Evolutionary conservation across 2,113 vertebrate species (phyloP).

Genomic region (Hymenochirus boettgeri): DNA sequence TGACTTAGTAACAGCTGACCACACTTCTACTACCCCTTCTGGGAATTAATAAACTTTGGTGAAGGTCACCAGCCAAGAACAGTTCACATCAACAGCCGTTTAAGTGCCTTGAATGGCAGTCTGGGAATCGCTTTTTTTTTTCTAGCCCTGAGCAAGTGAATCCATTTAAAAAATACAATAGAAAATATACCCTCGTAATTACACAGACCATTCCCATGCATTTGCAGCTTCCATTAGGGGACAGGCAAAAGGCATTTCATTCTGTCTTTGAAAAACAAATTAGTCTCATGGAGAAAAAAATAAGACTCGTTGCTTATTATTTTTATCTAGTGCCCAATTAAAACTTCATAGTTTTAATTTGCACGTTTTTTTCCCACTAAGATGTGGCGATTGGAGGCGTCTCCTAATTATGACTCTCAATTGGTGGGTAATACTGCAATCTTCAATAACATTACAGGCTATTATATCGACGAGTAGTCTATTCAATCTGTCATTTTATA

Average conservation of each 20-base stretch:
- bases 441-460: slow-evolving; percentile 1
- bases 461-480: neutral
- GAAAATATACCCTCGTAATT: slow-evolving; percentile 4
- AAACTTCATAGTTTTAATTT: slow-evolving; percentile 3
- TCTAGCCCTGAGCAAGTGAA: neutral
- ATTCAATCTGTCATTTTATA: neutral
- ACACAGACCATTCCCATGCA: slow-evolving; percentile 6
- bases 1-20: too few relatives aligned
- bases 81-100: too few relatives aligned
- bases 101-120: too few relatives aligned
- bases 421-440: neutral
- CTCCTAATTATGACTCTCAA: slow-evolving; percentile 21
- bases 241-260: slow-evolving; percentile 1
- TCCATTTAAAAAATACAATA: slow-evolving; percentile 14
- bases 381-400: slow-evolving; percentile 11
- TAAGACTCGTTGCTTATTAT: neutral
- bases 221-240: slow-evolving; percentile 11
- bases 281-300: slow-evolving; percentile 3
- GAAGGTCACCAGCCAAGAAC: too few relatives aligned
- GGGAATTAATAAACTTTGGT: too few relatives aligned
- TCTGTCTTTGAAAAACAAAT: slow-evolving; percentile 26
- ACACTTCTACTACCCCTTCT: too few relatives aligned
- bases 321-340: slow-evolving; percentile 17
- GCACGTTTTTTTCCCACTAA: neutral
- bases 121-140: neutral